Base-by-base conservation (phyloP, 2,888 invertebrate genomes). In the Aphidoletes aphidimyza region DNA sequence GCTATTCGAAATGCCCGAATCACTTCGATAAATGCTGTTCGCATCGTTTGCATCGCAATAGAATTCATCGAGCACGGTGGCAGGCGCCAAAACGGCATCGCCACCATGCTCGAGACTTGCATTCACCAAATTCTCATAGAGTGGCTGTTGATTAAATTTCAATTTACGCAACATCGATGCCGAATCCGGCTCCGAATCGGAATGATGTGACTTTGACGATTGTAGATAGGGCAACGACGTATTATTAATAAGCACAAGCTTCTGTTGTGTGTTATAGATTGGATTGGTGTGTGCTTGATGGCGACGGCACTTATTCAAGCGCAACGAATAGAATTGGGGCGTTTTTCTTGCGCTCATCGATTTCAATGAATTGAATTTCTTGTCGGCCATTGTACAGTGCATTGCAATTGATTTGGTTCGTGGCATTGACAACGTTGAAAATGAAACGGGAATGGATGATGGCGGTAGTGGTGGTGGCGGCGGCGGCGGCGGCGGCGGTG, bases 41-140 rank as follows among this genome's bases (percentile, higher is more conserved):
- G 89, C 89, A 86, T 90, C 89, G 34, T 84, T 37, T 11, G 89
- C 88, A 84, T 90, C 89, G 42, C 83, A 86, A 89, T 89, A 47
- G 89, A 86, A 85, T 85, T 86, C 49, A 78, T 84, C 78, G n/a
- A 59, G 22, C 1, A 83, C 39, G 49, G 47, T 83, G 17, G 49
- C 6, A 54, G 22, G 17, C 2, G 42, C 19, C 11, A 34, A 36
- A 47, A 45, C 17, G 30, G 85, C 85, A 30, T 85, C 85, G 78
- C 86, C 85, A 85, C 84, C 54, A 86, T 92, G 92, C 39, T 93
- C 92, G 89, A 93, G 93, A 86, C 93, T 93, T 22, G 93, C 93
- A 88, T 93, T 93, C 78, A 92, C 93, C 85, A 94, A 89, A 88
- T 94, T 93, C 88, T 94, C 92, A 88, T 93, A 93, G 85, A 91